phyloP scores from a whole-genome alignment of 1,140 invertebrate species.

The Cotesia glomerata region DNA sequence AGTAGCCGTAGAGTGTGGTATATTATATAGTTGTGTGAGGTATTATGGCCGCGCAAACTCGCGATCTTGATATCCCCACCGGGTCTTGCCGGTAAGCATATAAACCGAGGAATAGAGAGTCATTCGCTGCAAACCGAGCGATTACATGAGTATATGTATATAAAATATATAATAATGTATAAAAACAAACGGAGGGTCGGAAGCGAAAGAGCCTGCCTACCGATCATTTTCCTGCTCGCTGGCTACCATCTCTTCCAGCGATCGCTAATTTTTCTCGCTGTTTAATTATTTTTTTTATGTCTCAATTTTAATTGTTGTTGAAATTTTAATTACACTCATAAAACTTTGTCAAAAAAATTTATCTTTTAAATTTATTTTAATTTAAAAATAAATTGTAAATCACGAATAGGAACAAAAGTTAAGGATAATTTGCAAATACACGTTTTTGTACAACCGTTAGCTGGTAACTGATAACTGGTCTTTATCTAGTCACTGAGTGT shows the following conservation, averaged over 20 bases:
- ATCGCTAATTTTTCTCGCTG: neutral
- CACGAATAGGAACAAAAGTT: too few species aligned
- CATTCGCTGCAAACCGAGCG: too few species aligned
- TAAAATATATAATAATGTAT: constrained; percentile 5
- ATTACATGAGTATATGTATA: neutral
- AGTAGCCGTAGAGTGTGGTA: too few species aligned
- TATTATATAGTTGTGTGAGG: constrained; percentile 3
- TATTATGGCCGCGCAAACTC: constrained; percentile 53
- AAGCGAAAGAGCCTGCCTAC: neutral
- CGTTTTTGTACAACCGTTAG: too few species aligned
- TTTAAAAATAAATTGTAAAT: too few species aligned
- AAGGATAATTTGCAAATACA: too few species aligned
- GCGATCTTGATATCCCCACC: constrained; percentile 59
- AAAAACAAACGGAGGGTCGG: neutral
- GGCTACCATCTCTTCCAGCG: neutral
- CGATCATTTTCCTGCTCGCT: constrained; percentile 1
- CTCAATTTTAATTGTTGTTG: neutral
- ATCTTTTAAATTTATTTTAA: too few species aligned
- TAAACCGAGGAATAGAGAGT: too few species aligned
- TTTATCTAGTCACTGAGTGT: neutral
- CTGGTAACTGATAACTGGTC: neutral
- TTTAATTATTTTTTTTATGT: neutral
- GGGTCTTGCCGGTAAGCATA: too few species aligned
- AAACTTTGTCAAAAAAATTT: too few species aligned
- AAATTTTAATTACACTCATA: too few species aligned